Conservation (phyloP, 2,797 vertebrate genomes). For the Anguilla pacifica region DNA sequence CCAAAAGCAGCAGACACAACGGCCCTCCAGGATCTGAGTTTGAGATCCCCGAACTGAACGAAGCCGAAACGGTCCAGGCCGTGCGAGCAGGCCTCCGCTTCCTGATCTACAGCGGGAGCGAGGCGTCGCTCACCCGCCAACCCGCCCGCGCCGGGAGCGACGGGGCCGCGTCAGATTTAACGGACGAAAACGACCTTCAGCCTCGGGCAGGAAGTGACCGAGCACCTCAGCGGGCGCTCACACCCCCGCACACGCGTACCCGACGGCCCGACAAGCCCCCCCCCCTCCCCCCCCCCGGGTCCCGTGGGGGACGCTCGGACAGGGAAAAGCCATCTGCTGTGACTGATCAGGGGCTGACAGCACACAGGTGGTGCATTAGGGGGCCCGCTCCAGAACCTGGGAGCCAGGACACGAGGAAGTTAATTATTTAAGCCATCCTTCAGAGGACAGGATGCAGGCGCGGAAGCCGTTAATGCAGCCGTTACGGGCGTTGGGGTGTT, state of each 20-base stretch:
- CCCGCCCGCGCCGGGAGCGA: background rate
- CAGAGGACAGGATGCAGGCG: conserved; percentile 62
- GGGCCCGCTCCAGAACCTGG: conserved; percentile 46
- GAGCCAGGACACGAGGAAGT: conserved; percentile 44
- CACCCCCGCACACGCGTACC: conserved; percentile 51
- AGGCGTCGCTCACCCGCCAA: background rate
- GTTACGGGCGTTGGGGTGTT: no score
- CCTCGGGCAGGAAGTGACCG: conserved; percentile 63
- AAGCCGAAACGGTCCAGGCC: background rate
- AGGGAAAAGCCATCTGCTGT: conserved; percentile 55
- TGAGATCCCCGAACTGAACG: no score
- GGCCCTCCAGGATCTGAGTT: no score
- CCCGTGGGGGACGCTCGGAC: conserved; percentile 62
- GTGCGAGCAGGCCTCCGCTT: background rate
- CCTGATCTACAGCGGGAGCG: background rate
- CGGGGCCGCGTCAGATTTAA: no score
- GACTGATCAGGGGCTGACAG: conserved; percentile 66
- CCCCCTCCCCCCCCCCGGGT: conserved; percentile 47
- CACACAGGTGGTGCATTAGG: conserved; percentile 67
- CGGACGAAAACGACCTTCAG: conserved; percentile 67
- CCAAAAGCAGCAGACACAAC: no score
- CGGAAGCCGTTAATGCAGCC: conserved; percentile 48
- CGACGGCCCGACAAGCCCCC: conserved; percentile 64
- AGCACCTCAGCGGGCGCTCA: conserved; percentile 53
- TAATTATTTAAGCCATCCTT: conserved; percentile 60